Base-by-base conservation (phyloP, 1,140 invertebrate species). In the Nasonia vitripennis region DNA sequence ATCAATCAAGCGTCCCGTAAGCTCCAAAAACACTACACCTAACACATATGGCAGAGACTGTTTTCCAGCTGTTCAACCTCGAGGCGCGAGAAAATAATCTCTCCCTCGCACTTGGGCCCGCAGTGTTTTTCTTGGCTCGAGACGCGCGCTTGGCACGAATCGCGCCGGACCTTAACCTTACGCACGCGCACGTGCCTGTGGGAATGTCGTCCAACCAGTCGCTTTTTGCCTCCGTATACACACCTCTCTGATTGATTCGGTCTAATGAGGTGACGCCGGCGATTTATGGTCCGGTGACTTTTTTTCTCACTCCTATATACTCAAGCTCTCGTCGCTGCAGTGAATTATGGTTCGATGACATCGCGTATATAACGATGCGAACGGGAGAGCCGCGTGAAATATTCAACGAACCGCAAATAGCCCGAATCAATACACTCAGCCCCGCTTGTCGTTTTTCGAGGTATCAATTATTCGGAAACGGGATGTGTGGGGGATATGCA, bases 161-260 rank as follows among this genome's bases (percentile, higher is more conserved):
- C 80, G 55, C 27, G 51, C 27, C 75, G 41, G 80, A 74, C 70
- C 80, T 82, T 82, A 51, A 82, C 80, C 80, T 82, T 74, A 55
- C 48, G 12, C 73, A 45, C 73, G 17, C 17, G 37, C 70, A 71
- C 27, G 70, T 17, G 70, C 27, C 27, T 34, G 27, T n/a, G 70
- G 14, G 27, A 71, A 71, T 17, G 70, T 31, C 70, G 2, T 6
- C 34, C 14, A 2, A 14, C 17, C 12, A n/a, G 7, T 20, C 14
- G 17, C 55, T 62, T 62, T 62, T 62, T 62, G 55, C 55, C 55
- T 6, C 3, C 2, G 55, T 62, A 1, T 62, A 62, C 6, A 17
- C 55, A 17, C 1, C 20, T 71, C 20, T 71, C 27, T 1, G 17
- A 71, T 71, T 71, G 27, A 34, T 71, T 71, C 70, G 0, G 31